Conservation (phyloP, 1,140 invertebrate genomes). For the Caenorhabditis tropicalis region DNA sequence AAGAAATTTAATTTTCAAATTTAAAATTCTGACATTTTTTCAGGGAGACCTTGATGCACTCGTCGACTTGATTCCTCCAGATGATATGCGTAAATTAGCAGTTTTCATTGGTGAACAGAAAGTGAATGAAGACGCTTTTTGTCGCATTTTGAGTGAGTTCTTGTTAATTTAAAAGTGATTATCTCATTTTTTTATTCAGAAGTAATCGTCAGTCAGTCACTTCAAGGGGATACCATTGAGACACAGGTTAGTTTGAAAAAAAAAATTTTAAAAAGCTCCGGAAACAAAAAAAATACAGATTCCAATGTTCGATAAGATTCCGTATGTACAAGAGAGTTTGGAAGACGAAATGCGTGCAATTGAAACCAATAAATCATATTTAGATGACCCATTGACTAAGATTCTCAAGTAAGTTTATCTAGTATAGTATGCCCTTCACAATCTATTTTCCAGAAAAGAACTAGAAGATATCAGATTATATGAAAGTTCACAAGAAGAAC, state of each 20-base stretch:
- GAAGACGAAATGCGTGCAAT: slow-evolving; percentile 2
- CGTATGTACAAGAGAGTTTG: slow-evolving; percentile 9
- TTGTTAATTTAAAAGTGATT: not conserved
- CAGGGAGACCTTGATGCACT: not conserved
- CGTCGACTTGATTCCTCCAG: not conserved
- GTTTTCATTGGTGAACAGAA: not conserved
- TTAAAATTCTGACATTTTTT: not conserved
- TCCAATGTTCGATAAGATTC: not conserved
- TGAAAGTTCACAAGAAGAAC: not conserved
- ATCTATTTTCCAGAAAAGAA: not conserved
- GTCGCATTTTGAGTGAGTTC: slow-evolving; percentile 13
- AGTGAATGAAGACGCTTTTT: slow-evolving; percentile 5
- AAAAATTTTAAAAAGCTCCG: not conserved
- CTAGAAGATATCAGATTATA: not conserved
- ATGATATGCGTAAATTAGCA: not conserved
- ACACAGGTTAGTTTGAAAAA: not conserved
- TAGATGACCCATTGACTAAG: not conserved
- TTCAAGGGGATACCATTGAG: slow-evolving; percentile 5
- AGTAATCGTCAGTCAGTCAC: slow-evolving; percentile 19
- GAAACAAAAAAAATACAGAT: not conserved
- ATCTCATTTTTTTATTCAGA: not conserved
- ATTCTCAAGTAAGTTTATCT: not conserved
- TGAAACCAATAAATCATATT: not conserved
- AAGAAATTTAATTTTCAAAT: too few species aligned
- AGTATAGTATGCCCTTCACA: not conserved